Evolutionary conservation across 2,797 vertebrate species (phyloP), one percentile per base, ranked within the genome.

Genomic region (Sebastes diaconus): DNA sequence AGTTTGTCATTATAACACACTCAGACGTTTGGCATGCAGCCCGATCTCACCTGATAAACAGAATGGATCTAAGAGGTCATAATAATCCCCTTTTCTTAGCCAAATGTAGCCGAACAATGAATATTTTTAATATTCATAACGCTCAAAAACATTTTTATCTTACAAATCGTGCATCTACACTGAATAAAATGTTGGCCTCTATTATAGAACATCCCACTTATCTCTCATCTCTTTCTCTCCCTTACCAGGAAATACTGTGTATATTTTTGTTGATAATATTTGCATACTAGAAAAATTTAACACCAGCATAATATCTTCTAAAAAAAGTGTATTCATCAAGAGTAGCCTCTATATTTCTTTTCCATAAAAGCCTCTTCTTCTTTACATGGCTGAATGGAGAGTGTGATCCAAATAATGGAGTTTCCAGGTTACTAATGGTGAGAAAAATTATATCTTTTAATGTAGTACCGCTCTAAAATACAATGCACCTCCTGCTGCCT

Each of bases 41-140:
- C 39, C 11, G 25, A 16, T 75, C 73, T 80, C 29, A 72, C 39
- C 68, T 32, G 54, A 87, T 71, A 24, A 73, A 78, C 36, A 55
- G 22, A 68, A 63, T 22, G 5, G 64, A 60, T 81, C 5, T 10
- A 69, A 69, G 36, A 75, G 75, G 58, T 78, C 46, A 52, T 39
- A 59, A 39, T 77, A 73, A 86, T 76, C 70, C 39, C 8, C 10
- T 74, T 77, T 60, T 57, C 67, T 64, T 71, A 57, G 61, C 39
- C 50, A 69, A 80, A 60, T 60, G n/a, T 39, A 59, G 36, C 59
- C 29, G 5, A 72, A 73, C 39, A 73, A 67, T 71, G 34, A 52
- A 67, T 80, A 67, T 39, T 6, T 80, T 88, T 18, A 80, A 77
- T 86, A 78, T 87, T 85, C 61, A 80, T 59, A 60, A 80, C 22